A percentile compares a stretch with the other conserved stretches of the same genome.
Conservation (phyloP, 2,797 vertebrate species). For the Bovichtus variegatus region DNA sequence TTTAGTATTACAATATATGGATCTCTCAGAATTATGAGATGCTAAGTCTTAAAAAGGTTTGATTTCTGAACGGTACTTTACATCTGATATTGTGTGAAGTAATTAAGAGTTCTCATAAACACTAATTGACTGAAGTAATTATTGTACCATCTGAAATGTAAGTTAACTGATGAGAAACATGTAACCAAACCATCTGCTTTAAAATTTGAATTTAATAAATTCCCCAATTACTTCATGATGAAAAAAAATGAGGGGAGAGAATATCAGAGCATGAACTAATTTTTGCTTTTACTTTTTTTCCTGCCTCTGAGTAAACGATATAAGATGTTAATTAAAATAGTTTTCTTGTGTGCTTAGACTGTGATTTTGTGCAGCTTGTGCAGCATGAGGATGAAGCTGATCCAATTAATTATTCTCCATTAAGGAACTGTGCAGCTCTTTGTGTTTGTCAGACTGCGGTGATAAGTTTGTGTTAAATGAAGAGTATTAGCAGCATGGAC, state of each 20-base stretch:
- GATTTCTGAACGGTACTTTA: conserved; percentile 1
- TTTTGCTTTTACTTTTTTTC: conserved; percentile 8
- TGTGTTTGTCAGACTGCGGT: conserved; percentile 32
- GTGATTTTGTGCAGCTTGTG: conserved; percentile 14
- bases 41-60: no score
- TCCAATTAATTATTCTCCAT: conserved; percentile 55
- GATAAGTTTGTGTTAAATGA: conserved; percentile 33
- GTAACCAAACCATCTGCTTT: not conserved
- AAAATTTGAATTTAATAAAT: conserved; percentile 15
- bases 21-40: no score
- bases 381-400: conserved; percentile 32
- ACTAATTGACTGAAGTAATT: not conserved
- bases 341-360: conserved; percentile 12
- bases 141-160: not conserved
- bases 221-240: conserved; percentile 7
- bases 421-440: conserved; percentile 43
- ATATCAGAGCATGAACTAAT: not conserved
- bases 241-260: conserved; percentile 10
- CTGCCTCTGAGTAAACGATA: conserved; percentile 8
- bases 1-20: no score
- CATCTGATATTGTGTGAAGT: not conserved
- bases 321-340: conserved; percentile 38
- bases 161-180: not conserved
- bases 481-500: conserved; percentile 14
- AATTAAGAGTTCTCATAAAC: not conserved